Percentiles rank a stretch among this genome's conserved stretches.
phyloP scores from a whole-genome alignment of 1,140 invertebrate genomes.

The Macrotrachela quadricornifera region DNA sequence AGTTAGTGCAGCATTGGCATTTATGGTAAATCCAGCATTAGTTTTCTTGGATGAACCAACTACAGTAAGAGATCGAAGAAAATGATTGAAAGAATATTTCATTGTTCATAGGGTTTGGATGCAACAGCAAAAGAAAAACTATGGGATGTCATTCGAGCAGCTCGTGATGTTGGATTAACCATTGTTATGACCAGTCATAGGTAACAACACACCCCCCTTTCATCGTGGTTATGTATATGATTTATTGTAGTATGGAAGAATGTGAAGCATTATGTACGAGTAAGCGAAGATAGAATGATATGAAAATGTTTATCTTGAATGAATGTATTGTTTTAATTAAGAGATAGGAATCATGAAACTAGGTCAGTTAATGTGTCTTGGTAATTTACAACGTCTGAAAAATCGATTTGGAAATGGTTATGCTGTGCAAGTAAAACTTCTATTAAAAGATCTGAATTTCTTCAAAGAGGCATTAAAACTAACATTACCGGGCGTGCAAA shows the following conservation, averaged over 20 bases:
- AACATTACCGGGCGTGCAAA: neutral
- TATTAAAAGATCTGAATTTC: constrained; percentile 14
- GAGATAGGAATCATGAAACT: constrained; percentile 20
- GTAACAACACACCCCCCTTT: no score
- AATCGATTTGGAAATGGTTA: constrained; percentile 8
- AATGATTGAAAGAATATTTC: no score
- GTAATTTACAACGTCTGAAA: constrained; percentile 19
- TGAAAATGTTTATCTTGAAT: constrained; percentile 6
- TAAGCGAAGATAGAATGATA: neutral
- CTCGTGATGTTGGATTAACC: constrained; percentile 3
- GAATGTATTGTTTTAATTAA: no score
- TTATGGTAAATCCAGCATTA: constrained; percentile 38
- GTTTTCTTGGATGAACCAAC: constrained; percentile 32
- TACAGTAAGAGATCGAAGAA: constrained; percentile 19
- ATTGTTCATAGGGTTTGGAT: constrained; percentile 32
- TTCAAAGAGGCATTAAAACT: neutral
- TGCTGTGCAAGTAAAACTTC: constrained; percentile 34
- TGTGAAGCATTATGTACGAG: constrained; percentile 19
- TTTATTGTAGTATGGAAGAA: constrained; percentile 15
- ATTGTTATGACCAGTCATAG: constrained; percentile 9
- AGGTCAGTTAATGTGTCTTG: constrained; percentile 17
- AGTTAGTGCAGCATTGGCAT: constrained; percentile 68
- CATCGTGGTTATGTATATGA: no score
- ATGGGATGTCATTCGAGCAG: constrained; percentile 20
- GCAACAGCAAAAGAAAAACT: constrained; percentile 29